Percentiles rank a stretch among this genome's conserved stretches.
Evolutionary conservation across 2,113 vertebrate genomes (phyloP).

Genomic region (Eublepharis macularius): DNA sequence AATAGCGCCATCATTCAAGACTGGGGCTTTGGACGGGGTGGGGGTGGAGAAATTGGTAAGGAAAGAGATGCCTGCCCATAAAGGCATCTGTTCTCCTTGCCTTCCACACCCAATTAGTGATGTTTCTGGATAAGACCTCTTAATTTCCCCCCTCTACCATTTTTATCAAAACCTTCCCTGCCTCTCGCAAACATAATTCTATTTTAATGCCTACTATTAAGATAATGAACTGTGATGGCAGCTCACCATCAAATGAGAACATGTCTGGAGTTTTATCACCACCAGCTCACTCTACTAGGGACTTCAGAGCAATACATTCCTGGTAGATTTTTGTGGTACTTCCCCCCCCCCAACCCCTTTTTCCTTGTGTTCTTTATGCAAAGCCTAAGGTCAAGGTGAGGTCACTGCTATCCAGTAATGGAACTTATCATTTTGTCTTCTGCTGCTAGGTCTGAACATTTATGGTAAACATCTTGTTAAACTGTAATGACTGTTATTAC

Average conservation of each 20-base stretch:
- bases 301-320: conserved; percentile 86
- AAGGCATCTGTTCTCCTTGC: conserved; percentile 71
- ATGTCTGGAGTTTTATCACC: conserved; percentile 97
- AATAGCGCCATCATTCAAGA: conserved; percentile 76
- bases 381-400: conserved; percentile 86
- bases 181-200: conserved; percentile 76
- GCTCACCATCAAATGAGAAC: conserved; percentile 92
- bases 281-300: conserved; percentile 82
- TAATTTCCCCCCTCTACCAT: conserved; percentile 48
- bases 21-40: neutral
- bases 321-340: conserved; percentile 79
- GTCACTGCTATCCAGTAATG: conserved; percentile 85
- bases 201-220: conserved; percentile 81
- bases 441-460: conserved; percentile 70
- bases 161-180: conserved; percentile 74
- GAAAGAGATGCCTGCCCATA: conserved; percentile 53
- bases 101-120: conserved; percentile 71
- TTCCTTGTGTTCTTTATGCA: conserved; percentile 74
- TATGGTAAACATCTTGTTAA: conserved; percentile 75
- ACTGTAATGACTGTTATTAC: conserved; percentile 67
- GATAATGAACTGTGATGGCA: conserved; percentile 90
- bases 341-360: conserved; percentile 14
- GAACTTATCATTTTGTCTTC: conserved; percentile 81
- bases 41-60: conserved; percentile 31
- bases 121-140: conserved; percentile 67